Base-by-base conservation (phyloP, 1,140 invertebrate species). In the Drosophila funebris region DNA sequence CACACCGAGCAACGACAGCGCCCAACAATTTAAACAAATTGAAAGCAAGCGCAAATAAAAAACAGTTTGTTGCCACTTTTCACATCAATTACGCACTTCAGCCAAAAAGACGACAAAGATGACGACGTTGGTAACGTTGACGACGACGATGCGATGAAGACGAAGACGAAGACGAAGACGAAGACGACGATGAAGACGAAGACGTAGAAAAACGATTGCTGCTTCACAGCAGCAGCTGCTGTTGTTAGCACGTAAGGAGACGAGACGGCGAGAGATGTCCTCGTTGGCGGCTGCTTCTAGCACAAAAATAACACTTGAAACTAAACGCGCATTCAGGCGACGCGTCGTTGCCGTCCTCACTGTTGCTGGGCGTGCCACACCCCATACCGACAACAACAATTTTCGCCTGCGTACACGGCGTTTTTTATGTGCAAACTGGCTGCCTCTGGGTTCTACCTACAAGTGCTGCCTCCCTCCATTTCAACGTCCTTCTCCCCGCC, bases 11-110 rank as follows among this genome's bases (percentile, higher is more conserved):
- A 67, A 75, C 83, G 80, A 76, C 67, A 85, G 80, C 84, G 83
- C 83, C 83, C 78, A 88, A 76, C 83, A 88, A 88, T 88, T 88
- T 88, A 88, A 88, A 88, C 83, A 88, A 88, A 88, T 88, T 89
- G 83, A 88, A 88, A 88, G 83, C 78, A 88, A 88, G 84, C 83
- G 83, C 83, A 88, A 88, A 88, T 88, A 88, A 88, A 88, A 88
- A 88, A 88, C 83, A 88, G 83, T 88, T 88, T 88, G 83, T 88
- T 88, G 83, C 83, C 83, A 88, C 83, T 88, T 88, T 88, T 88
- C 83, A 88, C 83, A 88, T 88, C 83, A 88, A 88, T 88, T 88
- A 88, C 83, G 83, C 83, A 88, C 83, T 88, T 88, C 83, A 88
- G 76, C 83, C 84, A 76, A 88, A 88, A 88, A 88, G 82, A 73